Percentiles rank a stretch among this genome's conserved stretches.
Conservation (phyloP, 2,888 invertebrate genomes). For the Ennomos erosarius region DNA sequence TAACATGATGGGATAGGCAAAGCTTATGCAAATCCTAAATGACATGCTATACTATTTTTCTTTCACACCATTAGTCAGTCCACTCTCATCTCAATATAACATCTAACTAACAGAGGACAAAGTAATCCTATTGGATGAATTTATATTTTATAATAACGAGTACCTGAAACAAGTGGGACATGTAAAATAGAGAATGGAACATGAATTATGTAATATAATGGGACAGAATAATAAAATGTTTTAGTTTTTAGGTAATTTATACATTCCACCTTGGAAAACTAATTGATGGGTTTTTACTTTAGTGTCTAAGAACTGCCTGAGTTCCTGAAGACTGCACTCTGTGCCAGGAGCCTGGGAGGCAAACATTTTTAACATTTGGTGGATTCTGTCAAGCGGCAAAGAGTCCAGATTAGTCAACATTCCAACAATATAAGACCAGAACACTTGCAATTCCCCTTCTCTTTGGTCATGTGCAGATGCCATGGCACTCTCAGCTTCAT, state of each 20-base stretch:
- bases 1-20: no score
- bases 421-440: constrained; percentile 98
- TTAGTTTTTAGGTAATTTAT: constrained; percentile 92
- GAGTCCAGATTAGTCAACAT: constrained; percentile 98
- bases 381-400: constrained; percentile 95
- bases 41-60: no score
- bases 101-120: no score
- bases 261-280: constrained; percentile 93
- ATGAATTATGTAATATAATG: no score
- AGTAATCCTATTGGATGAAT: no score
- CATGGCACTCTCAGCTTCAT: constrained; percentile 97
- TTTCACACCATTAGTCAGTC: no score
- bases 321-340: constrained; percentile 95
- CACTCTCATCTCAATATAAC: no score
- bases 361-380: constrained; percentile 98
- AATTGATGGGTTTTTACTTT: constrained; percentile 97
- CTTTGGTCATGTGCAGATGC: constrained; percentile 97
- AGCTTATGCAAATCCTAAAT: no score
- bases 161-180: no score
- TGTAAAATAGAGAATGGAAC: no score
- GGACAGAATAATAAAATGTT: not conserved
- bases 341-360: constrained; percentile 96
- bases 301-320: constrained; percentile 95
- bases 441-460: constrained; percentile 96
- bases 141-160: no score